phyloP scores from a whole-genome alignment of 2,113 vertebrate species.

The Mormyrus iriodes region DNA sequence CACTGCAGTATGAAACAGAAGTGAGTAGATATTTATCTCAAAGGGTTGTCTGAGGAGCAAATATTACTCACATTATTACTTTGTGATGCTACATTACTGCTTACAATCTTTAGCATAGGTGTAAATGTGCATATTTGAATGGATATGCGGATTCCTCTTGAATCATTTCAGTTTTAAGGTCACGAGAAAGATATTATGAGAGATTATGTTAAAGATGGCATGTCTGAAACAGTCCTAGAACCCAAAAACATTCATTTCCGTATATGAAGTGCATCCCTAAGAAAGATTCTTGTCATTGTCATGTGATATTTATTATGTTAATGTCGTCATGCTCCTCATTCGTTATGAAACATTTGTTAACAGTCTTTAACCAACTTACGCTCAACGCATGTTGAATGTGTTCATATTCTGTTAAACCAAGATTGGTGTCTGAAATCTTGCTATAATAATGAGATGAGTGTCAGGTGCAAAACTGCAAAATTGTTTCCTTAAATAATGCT shows the following conservation, averaged over 20 bases:
- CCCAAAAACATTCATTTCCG: not conserved
- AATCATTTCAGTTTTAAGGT: not conserved
- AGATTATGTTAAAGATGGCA: not conserved
- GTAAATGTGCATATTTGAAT: not conserved
- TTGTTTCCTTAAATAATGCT: not conserved
- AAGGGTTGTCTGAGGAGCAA: not conserved
- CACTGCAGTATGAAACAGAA: not conserved
- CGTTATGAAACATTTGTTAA: not conserved
- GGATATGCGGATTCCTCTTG: not conserved
- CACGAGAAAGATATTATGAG: not conserved
- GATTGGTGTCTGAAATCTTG: not conserved
- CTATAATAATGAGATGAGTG: not conserved
- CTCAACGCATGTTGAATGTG: not conserved
- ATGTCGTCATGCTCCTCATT: not conserved
- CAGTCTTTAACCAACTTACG: not conserved
- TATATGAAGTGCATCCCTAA: not conserved
- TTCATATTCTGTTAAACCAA: not conserved
- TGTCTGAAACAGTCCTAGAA: not conserved
- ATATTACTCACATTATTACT: not conserved
- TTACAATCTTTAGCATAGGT: not conserved
- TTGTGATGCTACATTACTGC: not conserved
- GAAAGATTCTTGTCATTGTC: not conserved
- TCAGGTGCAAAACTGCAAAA: not conserved
- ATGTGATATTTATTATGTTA: not conserved
- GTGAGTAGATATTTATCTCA: not conserved